Evolutionary conservation across 2,888 invertebrate genomes (phyloP), one percentile per base, ranked within the genome.

Genomic region (Phymatocera aterrima): DNA sequence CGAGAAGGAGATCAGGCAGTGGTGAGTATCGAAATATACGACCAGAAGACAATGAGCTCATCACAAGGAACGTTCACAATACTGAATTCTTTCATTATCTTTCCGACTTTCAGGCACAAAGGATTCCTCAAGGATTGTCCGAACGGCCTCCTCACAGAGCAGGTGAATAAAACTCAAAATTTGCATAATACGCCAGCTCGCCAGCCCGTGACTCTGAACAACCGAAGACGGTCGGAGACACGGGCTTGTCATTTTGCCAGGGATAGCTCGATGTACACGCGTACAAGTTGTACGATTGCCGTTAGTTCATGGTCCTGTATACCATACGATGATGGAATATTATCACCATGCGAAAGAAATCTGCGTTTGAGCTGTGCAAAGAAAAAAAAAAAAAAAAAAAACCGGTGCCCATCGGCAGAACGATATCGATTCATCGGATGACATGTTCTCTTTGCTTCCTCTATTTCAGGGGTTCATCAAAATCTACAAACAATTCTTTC

Each of bases 401-500:
- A n/a, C n/a, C n/a, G 40, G 3, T 31, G 65, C 37, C 18, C 60
- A 34, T 60, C 60, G 60, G 60, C 60, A 64, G 37, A 31, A 57
- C 57, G 61, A 8, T 18, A 72, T 31, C 51, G 28, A 68, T 43
- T 28, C 68, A 2, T 68, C 21, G 31, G 21, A 74, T 68, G 43
- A 68, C 51, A 40, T 60, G 61, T 46, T 21, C 2, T 15, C 80
- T 24, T 12, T 10, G 18, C 80, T 21, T 51, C 40, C 43, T 21
- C 4, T 77, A 83, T 92, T 92, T 79, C 92, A 98, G 98, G 99
- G 99, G 87, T 99, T 99, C 93, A 98, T 98, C 91, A 98, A 97
- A 93, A 99, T 99, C 91, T 99, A 99, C 93, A 98, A 98, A 92
- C 99, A 99, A 92, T 99, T 99, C 93, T 99, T 99, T 92, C 99